phyloP scores from a whole-genome alignment of 2,888 invertebrate species.

The Limenitis camilla region DNA sequence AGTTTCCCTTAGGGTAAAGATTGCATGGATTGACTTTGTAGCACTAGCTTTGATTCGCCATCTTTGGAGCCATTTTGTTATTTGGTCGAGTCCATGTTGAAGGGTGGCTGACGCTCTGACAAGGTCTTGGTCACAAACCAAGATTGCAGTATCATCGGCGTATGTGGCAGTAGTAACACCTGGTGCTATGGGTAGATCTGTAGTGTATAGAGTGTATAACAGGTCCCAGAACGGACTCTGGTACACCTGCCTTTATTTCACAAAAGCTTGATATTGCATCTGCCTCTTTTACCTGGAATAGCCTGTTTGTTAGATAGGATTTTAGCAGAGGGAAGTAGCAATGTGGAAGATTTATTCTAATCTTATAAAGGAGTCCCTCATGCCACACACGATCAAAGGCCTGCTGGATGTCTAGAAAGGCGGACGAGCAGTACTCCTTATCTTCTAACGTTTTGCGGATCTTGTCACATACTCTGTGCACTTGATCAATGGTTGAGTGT shows the following conservation, averaged over 20 bases:
- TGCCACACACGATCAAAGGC: too few species aligned
- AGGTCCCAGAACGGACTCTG: neutral
- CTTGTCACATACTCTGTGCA: conserved; percentile 16
- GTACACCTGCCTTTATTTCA: conserved; percentile 8
- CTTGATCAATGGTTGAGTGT: conserved; percentile 21
- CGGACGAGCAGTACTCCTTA: conserved; percentile 17
- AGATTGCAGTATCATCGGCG: conserved; percentile 3
- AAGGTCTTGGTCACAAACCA: neutral
- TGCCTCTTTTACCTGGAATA: too few species aligned
- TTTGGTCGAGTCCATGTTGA: neutral
- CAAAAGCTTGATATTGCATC: too few species aligned
- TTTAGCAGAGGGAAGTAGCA: too few species aligned
- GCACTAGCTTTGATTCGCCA: too few species aligned
- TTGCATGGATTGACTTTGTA: conserved; percentile 1
- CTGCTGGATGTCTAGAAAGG: conserved; percentile 13
- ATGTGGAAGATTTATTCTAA: too few species aligned
- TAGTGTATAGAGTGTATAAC: neutral
- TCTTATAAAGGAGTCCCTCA: too few species aligned
- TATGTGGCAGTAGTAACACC: neutral
- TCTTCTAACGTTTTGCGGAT: conserved; percentile 16
- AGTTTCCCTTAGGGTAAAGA: neutral
- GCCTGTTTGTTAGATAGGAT: too few species aligned
- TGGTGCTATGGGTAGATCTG: neutral
- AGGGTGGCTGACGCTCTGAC: neutral
- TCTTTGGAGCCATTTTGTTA: neutral